These are phyloP conservation scores for Pelosia muscerda DNA, from an alignment of 2,888 invertebrate species.

Conservation along the genomic window DNA sequence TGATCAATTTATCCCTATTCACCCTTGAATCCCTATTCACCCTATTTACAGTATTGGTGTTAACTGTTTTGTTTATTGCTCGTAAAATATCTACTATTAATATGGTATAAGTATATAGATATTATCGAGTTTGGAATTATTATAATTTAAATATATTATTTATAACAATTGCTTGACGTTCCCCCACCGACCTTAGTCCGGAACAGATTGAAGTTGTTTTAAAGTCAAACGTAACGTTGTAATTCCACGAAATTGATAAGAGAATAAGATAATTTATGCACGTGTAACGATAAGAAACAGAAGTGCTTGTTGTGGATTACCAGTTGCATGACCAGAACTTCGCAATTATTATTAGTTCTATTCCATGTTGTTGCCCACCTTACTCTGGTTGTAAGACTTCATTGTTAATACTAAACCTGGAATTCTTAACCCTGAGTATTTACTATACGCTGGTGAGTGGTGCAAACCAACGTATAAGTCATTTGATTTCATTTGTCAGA, in stretches of 20 bases:
- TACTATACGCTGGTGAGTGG: too few species aligned
- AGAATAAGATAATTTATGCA: slow-evolving; percentile 10
- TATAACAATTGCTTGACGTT: not conserved
- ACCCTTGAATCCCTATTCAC: too few species aligned
- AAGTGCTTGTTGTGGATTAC: slow-evolving; percentile 3
- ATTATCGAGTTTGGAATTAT: too few species aligned
- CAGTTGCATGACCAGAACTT: not conserved
- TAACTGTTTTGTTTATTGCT: too few species aligned
- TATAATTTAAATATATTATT: not conserved
- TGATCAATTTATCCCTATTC: too few species aligned
- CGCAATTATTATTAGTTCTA: not conserved
- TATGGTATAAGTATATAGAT: too few species aligned
- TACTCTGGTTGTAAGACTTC: not conserved
- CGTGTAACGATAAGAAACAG: slow-evolving; percentile 16
- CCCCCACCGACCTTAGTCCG: not conserved
- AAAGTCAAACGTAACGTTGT: not conserved
- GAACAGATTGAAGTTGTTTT: slow-evolving; percentile 1
- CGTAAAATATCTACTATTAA: too few species aligned
- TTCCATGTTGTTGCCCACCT: not conserved
- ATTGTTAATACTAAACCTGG: too few species aligned
- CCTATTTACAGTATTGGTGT: too few species aligned
- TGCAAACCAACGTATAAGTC: too few species aligned
- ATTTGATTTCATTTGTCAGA: too few species aligned
- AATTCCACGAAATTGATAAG: slow-evolving; percentile 3
- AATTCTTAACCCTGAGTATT: too few species aligned